Base-by-base conservation (phyloP, 2,797 vertebrate species). In the Hippopotamyrus pictus region DNA sequence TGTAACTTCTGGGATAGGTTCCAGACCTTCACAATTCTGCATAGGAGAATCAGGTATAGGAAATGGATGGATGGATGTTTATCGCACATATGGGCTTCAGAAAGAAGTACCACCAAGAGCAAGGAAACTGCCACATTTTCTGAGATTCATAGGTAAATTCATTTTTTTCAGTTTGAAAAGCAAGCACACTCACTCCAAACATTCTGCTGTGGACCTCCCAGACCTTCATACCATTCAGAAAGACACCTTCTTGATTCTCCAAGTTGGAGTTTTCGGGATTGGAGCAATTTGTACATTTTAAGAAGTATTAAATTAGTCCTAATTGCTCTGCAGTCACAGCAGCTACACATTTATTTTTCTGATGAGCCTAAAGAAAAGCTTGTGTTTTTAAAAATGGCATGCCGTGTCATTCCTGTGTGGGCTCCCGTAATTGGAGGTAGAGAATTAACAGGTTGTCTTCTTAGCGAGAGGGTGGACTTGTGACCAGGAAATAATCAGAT, bases 341-440 rank as follows among this genome's bases (percentile, higher is more conserved):
- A 44, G 41, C 17, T n/a, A 44, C 76, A 46, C 33, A 79, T 79
- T 44, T 79, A 79, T 44, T 44, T 79, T n/a, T 79, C 6, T 46
- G 37, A 46, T n/a, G 41, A 44, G 2, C 41, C 14, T 3, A 46
- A n/a, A 79, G 41, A 44, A 79, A 79, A 79, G 76, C 29, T n/a
- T 79, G 76, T 79, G 73, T 79, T 79, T 8, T 37, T 41, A 37
- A 76, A 41, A 76, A 76, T 19, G 69, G 14, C 33, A 76, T 12
- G 79, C 8, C 2, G 9, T 83, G 79, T 46, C 79, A 83, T 86
- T 88, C 22, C 90, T 91, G 89, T 92, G 91, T 14, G 29, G 29
- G 65, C 44, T 37, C 46, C 19, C n/a, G 7, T 89, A 89, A 89
- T 86, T 86, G 25, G 59, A 82, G 48, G 59, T 79, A 37, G 86